Evolutionary conservation across 2,888 invertebrate species (phyloP).

Genomic region (Marronus borbonicus): DNA sequence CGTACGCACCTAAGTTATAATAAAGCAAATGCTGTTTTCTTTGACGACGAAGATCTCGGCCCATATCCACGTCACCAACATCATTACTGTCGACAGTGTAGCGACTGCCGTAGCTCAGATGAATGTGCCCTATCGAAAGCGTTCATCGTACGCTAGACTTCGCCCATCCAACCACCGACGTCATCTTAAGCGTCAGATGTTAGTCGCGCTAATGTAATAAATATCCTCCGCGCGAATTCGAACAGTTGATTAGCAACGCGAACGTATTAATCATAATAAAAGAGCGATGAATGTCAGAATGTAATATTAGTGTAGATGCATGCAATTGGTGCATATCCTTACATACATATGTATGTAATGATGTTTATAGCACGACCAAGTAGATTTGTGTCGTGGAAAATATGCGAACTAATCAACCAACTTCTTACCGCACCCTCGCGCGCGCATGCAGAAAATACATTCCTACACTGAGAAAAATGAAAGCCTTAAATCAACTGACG

Average conservation of each 20-base stretch:
- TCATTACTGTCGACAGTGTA: no score
- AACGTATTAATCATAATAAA: slow-evolving; percentile 35
- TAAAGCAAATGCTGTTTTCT: no score
- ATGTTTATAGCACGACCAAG: not conserved
- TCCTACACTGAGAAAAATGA: no score
- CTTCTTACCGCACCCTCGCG: no score
- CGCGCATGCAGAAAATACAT: no score
- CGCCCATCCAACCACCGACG: not conserved
- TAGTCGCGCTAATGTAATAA: slow-evolving; percentile 21
- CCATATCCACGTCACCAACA: no score
- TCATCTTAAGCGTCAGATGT: slow-evolving; percentile 8
- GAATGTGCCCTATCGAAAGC: no score
- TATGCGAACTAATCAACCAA: not conserved
- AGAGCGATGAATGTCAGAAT: slow-evolving; percentile 17
- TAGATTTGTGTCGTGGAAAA: not conserved
- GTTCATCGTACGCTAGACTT: no score
- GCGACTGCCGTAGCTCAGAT: not conserved
- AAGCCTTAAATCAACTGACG: no score
- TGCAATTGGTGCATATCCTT: not conserved
- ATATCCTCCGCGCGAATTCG: slow-evolving; percentile 17
- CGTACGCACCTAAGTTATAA: no score
- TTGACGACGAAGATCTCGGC: no score
- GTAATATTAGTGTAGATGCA: not conserved
- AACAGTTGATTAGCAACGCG: not conserved
- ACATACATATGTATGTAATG: not conserved